A percentile compares a stretch with the other conserved stretches of the same genome.
These are phyloP conservation scores for Orchesellides sinensis DNA, from an alignment of 2,888 invertebrate species.

Conservation along the genomic window DNA sequence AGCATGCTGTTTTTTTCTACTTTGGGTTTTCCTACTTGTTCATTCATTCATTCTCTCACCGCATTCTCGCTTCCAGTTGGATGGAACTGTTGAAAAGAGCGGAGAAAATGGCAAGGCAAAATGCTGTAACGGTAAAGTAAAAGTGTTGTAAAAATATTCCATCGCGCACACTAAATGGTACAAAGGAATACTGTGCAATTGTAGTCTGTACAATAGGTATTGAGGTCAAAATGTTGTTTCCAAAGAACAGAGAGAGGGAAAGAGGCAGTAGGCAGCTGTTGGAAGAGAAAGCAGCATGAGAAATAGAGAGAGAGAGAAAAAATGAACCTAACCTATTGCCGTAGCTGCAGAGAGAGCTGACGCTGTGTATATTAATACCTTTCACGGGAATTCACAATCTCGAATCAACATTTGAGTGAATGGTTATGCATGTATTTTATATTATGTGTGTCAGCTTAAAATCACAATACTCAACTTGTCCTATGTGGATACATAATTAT, in stretches of 20 bases:
- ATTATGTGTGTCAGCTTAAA: slow-evolving; percentile 29
- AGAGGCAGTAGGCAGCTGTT: not conserved
- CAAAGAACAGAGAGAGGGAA: too few species aligned
- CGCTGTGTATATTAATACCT: too few species aligned
- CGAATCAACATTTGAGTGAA: too few species aligned
- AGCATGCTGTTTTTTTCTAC: slow-evolving; percentile 7
- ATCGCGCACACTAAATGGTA: not conserved
- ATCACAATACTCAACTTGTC: slow-evolving; percentile 27
- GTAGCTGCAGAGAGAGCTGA: too few species aligned
- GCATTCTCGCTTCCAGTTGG: slow-evolving; percentile 53
- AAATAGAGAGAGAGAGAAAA: not conserved
- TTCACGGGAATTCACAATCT: too few species aligned
- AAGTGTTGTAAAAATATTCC: slow-evolving; percentile 27
- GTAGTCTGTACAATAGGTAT: slow-evolving; percentile 24
- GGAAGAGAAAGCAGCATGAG: not conserved
- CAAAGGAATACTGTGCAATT: slow-evolving; percentile 22
- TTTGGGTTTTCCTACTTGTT: slow-evolving; percentile 1
- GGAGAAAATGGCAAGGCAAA: slow-evolving; percentile 29
- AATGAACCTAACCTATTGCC: not conserved
- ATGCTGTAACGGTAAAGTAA: slow-evolving; percentile 4
- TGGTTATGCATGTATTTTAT: slow-evolving; percentile 14
- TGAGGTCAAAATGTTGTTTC: slow-evolving; percentile 31
- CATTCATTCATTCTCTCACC: slow-evolving; percentile 31
- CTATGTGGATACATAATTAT: slow-evolving; percentile 20
- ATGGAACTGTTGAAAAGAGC: slow-evolving; percentile 44